These are phyloP conservation scores for Porites rus DNA, from an alignment of 92 coral and sea anemone species.

Conservation along the genomic window DNA sequence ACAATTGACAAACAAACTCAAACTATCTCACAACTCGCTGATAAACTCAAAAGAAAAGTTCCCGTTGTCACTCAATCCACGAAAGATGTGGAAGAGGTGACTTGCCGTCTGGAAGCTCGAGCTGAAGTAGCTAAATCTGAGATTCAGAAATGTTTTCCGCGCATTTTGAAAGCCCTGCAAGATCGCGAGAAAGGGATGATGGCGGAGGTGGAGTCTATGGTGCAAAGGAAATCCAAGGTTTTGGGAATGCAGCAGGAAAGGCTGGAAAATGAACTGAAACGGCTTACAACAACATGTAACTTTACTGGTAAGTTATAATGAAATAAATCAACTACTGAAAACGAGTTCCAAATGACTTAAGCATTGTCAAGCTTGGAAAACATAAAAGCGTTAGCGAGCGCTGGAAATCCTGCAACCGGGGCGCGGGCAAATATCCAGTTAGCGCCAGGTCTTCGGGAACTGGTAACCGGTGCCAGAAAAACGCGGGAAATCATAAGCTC, in stretches of 20 bases:
- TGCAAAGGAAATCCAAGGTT: conserved; percentile 88
- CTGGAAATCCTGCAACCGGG: too few species aligned
- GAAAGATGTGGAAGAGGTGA: conserved; percentile 94
- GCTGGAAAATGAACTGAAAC: conserved; percentile 89
- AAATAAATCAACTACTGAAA: neutral
- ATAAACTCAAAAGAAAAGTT: conserved; percentile 90
- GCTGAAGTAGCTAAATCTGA: conserved; percentile 98
- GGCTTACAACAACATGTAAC: conserved; percentile 82
- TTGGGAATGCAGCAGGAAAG: conserved; percentile 93
- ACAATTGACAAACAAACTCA: conserved; percentile 94
- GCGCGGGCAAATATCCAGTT: too few species aligned
- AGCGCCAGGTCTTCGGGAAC: too few species aligned
- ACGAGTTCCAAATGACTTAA: neutral
- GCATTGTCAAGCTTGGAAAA: neutral
- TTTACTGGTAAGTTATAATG: conserved; percentile 74
- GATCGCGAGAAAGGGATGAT: conserved; percentile 95
- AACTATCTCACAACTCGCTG: conserved; percentile 82
- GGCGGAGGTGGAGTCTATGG: conserved; percentile 89
- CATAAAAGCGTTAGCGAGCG: too few species aligned
- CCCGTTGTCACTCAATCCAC: conserved; percentile 95
- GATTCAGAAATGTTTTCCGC: conserved; percentile 96
- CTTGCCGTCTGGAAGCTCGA: conserved; percentile 91
- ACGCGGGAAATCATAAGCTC: too few species aligned
- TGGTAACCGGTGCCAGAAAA: too few species aligned
- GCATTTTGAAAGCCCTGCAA: conserved; percentile 86